Evolutionary conservation across 2,113 vertebrate species (phyloP), one percentile per base, ranked within the genome.

Genomic region (Dromaius novaehollandiae): DNA sequence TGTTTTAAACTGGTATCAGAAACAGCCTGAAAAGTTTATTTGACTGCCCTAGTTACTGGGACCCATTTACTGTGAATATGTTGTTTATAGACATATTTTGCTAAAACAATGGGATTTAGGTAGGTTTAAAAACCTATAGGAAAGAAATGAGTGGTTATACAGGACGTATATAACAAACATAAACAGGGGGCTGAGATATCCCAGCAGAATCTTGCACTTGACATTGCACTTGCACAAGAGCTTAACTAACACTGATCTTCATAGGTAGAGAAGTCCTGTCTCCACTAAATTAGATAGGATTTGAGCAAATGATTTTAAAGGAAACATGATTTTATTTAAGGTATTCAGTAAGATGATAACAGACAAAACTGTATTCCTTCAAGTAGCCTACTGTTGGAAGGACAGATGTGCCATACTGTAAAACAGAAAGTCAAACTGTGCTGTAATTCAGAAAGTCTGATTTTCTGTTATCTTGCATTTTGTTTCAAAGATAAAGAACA

Each of bases 1-100:
- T 88, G 53, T 91, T 84, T 94, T 94, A 93, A 96, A 88, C 71
- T 63, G 55, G 34, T 13, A 56, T 85, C 34, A 83, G 95, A 91
- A 94, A 83, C 26, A 77, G 68, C 20, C 36, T 88, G 50, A 88
- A 66, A 89, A 86, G 30, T 83, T 77, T 91, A 75, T 65, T 71
- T 66, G 55, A 55, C 30, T 88, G 79, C 20, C 85, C 89, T 90
- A 77, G 11, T 92, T 95, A 66, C 30, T 77, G 44, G 78, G 66
- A 76, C 44, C 21, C 63, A 46, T 84, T 93, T 94, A 61, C 19
- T 76, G 46, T 58, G 84, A 81, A 38, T 30, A 40, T 22, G 3
- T 65, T 83, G 92, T 44, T 64, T 84, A 48, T 17, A 83, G 36
- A 58, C 1, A 0, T 6, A 19, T 40, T 85, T 87, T 75, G 93